Base-by-base conservation (phyloP, 2,888 invertebrate genomes). In the Caenorhabditis japonica region DNA sequence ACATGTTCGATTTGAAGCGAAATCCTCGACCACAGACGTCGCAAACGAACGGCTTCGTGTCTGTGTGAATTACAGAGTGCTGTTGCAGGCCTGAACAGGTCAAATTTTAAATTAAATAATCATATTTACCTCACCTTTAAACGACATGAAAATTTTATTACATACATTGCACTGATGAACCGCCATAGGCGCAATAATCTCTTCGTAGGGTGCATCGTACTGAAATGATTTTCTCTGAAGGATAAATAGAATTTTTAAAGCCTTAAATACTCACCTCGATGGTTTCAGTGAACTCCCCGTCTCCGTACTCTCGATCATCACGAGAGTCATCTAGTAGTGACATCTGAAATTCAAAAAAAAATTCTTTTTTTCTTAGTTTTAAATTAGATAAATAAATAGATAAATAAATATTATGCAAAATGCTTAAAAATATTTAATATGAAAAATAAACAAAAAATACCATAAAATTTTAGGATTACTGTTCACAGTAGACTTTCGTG, bases 1-100 rank as follows among this genome's bases (percentile, higher is more conserved):
- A 74, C 64, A 74, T 64, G 13, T 74, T 74, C 39, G 74, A 74
- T 30, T 74, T 74, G 53, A 69, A 74, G 2, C 66, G 66, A 19
- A 74, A 74, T 10, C 53, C 56, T 12, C 60, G 49, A 2, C 58
- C 68, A 15, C 74, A 74, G 4, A 74, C 58, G 25, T 74, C 74
- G 36, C 74, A 74, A 1, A 58, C 13, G 38, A 25, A 74, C 17
- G 74, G 74, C 39, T 74, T 74, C 19, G 41, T 43, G 55, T 73
- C 73, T 7, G 66, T 73, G 38, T 73, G 73, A 17, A 73, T 66
- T 10, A 66, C 47, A 0, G 66, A 21, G 43, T 73, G 73, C 27
- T 73, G 73, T 44, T 66, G 66, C 36, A 73, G 61, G 3, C 73
- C 69, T 69, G 34, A 13, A 69, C 39, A 8, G 2, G 17, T 30